phyloP scores from a whole-genome alignment of 1,140 invertebrate species.

The Homarus americanus region DNA sequence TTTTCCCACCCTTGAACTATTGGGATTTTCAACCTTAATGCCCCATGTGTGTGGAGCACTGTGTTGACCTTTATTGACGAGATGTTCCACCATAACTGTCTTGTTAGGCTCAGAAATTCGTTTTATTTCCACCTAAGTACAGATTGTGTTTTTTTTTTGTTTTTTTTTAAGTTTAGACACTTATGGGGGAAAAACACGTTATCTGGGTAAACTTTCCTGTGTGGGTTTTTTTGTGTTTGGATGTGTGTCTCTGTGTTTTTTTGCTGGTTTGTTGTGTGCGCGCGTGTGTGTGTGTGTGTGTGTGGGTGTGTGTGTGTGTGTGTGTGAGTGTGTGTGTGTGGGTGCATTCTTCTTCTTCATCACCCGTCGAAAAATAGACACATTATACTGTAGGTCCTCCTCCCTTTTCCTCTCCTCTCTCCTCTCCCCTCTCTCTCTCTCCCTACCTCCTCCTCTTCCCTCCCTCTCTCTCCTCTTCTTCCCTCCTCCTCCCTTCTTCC shows the following conservation, averaged over 20 bases:
- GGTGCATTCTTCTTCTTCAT: too few relatives aligned
- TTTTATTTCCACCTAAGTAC: slow-evolving; percentile 36
- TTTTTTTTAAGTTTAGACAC: too few relatives aligned
- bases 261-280: neutral
- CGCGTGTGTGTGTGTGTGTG: neutral
- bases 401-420: neutral
- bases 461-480: neutral
- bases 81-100: slow-evolving; percentile 58
- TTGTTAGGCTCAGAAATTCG: slow-evolving; percentile 41
- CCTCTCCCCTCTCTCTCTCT: neutral
- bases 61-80: slow-evolving; percentile 54
- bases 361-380: too few relatives aligned
- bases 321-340: slow-evolving; percentile 14
- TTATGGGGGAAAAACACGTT: too few relatives aligned
- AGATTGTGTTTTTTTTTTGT: too few relatives aligned
- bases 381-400: neutral
- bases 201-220: too few relatives aligned
- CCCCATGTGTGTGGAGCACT: neutral
- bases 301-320: slow-evolving; percentile 11
- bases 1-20: too few relatives aligned
- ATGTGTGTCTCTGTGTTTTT: slow-evolving; percentile 21
- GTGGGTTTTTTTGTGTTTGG: neutral
- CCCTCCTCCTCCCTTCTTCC: neutral
- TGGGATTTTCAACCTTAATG: too few relatives aligned
- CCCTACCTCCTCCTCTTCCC: neutral